Evolutionary conservation across 1,140 invertebrate species (phyloP).

Genomic region (Patella vulgata): DNA sequence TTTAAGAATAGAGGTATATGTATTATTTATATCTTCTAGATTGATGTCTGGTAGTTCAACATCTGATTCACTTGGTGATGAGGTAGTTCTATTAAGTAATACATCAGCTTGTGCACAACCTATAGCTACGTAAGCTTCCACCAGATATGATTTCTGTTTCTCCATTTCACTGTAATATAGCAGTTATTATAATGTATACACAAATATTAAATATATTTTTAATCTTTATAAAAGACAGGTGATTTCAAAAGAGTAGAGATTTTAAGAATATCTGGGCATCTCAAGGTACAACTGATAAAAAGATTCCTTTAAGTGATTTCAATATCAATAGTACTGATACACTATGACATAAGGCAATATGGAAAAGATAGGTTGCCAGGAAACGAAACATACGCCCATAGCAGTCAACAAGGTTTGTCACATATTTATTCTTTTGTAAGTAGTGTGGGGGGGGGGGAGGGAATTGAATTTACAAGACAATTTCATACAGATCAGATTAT

Average conservation of each 20-base stretch:
- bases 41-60: slow-evolving; percentile 11
- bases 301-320: not conserved
- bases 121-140: slow-evolving; percentile 83
- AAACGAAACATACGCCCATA: too few species aligned
- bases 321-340: not conserved
- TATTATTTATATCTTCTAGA: slow-evolving; percentile 10
- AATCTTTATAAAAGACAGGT: too few species aligned
- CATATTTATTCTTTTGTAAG: too few species aligned
- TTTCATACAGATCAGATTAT: too few species aligned
- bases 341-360: not conserved
- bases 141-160: slow-evolving; percentile 78
- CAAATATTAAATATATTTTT: too few species aligned
- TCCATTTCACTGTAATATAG: slow-evolving; percentile 78
- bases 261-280: not conserved
- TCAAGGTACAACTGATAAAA: not conserved
- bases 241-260: not conserved
- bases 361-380: too few species aligned
- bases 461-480: too few species aligned
- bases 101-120: slow-evolving; percentile 62
- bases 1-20: slow-evolving; percentile 4
- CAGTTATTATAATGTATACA: slow-evolving; percentile 8
- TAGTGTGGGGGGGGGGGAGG: too few species aligned
- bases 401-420: too few species aligned
- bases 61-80: not conserved
- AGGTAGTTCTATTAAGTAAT: not conserved